Percentiles rank a stretch among this genome's conserved stretches.
Conservation (phyloP, 2,797 vertebrate species). For the Pelodytes ibericus region DNA sequence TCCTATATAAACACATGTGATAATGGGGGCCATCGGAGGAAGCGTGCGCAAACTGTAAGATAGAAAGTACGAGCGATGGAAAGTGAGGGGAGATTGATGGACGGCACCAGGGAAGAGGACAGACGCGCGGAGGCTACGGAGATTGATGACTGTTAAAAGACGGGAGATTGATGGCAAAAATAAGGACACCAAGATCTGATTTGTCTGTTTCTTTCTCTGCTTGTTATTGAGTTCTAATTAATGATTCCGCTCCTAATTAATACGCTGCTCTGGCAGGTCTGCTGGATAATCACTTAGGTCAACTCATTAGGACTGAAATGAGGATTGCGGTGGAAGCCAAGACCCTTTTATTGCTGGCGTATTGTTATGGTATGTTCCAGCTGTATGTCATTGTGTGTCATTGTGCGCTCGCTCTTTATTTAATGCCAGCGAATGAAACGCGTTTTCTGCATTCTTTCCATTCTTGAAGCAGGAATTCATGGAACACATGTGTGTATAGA, state of each 20-base stretch:
- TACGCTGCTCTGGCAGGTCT: conserved; percentile 28
- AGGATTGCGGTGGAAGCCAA: conserved; percentile 11
- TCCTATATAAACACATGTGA: conserved; percentile 5
- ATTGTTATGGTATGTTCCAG: conserved; percentile 1
- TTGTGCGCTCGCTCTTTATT: neutral
- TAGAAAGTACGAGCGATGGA: neutral
- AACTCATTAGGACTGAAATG: conserved; percentile 43
- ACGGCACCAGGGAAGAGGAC: neutral
- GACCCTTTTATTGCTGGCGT: conserved; percentile 2
- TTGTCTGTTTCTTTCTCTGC: conserved; percentile 20
- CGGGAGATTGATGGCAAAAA: conserved; percentile 21
- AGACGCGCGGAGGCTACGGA: neutral
- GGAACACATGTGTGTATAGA: too few relatives aligned
- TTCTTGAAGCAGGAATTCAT: too few relatives aligned
- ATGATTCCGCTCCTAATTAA: conserved; percentile 39
- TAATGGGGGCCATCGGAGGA: conserved; percentile 3
- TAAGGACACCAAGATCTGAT: conserved; percentile 1
- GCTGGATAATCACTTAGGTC: conserved; percentile 38
- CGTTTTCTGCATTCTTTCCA: too few relatives aligned
- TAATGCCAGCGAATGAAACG: neutral
- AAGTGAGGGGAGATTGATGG: conserved; percentile 24
- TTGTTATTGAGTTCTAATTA: conserved; percentile 35
- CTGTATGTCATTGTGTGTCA: conserved; percentile 12
- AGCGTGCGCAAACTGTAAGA: neutral
- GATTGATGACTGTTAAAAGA: conserved; percentile 23